Evolutionary conservation across 2,797 vertebrate genomes (phyloP), one percentile per base, ranked within the genome.

Genomic region (Pteronotus mesoamericanus): DNA sequence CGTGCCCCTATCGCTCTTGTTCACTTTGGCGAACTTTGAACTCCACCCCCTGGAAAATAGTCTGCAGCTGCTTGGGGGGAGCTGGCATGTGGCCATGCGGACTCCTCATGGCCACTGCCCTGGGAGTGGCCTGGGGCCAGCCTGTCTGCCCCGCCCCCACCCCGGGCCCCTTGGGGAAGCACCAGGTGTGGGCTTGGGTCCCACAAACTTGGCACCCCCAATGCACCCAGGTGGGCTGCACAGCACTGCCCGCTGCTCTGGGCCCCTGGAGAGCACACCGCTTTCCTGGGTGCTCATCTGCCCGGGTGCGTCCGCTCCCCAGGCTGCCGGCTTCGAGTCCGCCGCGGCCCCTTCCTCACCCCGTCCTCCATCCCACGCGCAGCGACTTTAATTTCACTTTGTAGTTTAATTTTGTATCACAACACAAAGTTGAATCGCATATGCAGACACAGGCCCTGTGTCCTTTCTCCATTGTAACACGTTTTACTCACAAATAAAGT

Each of bases 401-500:
- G 98, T 99, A 98, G 98, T 98, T 96, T 98, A 98, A 98, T 97
- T 98, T 99, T 99, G 97, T 98, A 98, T 97, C 97, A 98, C 97
- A 18, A 77, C 98, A 98, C 97, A 95, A 97, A 98, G 98, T 97
- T 96, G 96, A 98, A 98, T 97, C 98, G 98, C 97, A 96, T 98
- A 97, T 96, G 97, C 80, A 98, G 98, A 98, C 98, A 98, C 96
- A 97, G 91, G 96, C 91, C 97, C 97, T 97, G 89, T 97, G 98
- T 97, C 97, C 96, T 98, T 98, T 98, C 98, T 98, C 98, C 98
- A 95, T 89, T 98, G 98, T 98, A 98, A 98, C 98, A 98, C 98
- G 98, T 99, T 99, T 98, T 98, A 99, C 96, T 99, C 99, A 99
- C 99, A 98, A 99, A 99, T 99, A 99, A 99, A 98, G 97, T 97